Base-by-base conservation (phyloP, 2,888 invertebrate genomes). In the Gari tellinella region DNA sequence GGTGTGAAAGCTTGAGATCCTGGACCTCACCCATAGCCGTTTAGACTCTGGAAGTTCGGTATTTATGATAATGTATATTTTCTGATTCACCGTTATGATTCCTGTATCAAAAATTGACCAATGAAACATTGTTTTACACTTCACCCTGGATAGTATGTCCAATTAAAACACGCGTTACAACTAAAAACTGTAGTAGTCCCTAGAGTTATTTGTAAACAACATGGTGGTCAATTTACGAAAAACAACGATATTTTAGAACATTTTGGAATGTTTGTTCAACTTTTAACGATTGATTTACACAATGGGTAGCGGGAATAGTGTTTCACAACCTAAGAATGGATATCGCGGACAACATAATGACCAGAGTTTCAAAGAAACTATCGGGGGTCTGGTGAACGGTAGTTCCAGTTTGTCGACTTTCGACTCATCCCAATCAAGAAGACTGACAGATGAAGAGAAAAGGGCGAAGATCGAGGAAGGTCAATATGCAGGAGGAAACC, bases 401-500 rank as follows among this genome's bases (percentile, higher is more conserved):
- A 63, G 70, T 23, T 61, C 63, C 23, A 61, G 67, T 57, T 17
- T 64, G n/a, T 52, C 57, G 10, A 62, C 72, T 8, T 58, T 78
- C 19, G 79, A 79, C 63, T 68, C 70, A 0, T 79, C 74, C 17
- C 49, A 74, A 51, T 25, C 38, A 0, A 55, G 74, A 23, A 67
- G 38, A 15, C 70, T 51, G 67, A 79, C 74, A 21, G 72, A 68
- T 43, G 85, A 85, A 61, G 80, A 84, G 21, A 68, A 69, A 23
- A 21, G 64, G 5, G 19, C 61, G 7, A 53, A 68, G 10, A 69
- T 73, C n/a, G 74, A 69, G n/a, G 82, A 81, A 51, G 83, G 73
- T 26, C 80, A 80, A 19, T 83, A 80, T 69, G 73, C 74, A 60
- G 79, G 82, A 60, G 72, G 77, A 19, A 70, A 64, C 43, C 70